phyloP scores from a whole-genome alignment of 2,888 invertebrate species.

The Tryphoninae sp. region DNA sequence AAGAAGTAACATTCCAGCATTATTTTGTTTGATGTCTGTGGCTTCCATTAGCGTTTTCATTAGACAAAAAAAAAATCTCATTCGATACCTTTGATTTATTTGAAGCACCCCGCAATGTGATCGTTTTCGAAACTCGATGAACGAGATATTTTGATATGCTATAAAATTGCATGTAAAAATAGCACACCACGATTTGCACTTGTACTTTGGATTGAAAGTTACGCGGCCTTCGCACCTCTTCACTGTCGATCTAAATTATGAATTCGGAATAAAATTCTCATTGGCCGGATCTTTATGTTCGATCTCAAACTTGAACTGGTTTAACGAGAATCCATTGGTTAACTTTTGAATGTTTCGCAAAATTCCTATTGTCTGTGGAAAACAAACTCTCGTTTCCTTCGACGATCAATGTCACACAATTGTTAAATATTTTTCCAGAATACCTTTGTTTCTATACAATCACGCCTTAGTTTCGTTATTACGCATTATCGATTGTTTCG shows the following conservation, averaged over 20 bases:
- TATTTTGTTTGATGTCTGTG: background rate
- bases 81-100: conserved; percentile 51
- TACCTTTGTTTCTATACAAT: background rate
- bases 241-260: background rate
- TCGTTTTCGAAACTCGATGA: background rate
- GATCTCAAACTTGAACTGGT: conserved; percentile 69
- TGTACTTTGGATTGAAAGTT: conserved; percentile 32
- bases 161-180: conserved; percentile 42
- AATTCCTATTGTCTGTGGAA: conserved; percentile 59
- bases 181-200: background rate
- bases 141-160: conserved; percentile 17
- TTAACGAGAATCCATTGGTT: conserved; percentile 59
- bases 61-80: background rate
- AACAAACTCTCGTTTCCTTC: conserved; percentile 44
- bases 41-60: conserved; percentile 40
- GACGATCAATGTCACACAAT: background rate
- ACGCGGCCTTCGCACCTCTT: conserved; percentile 34
- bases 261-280: background rate
- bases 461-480: background rate
- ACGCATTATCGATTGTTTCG: conserved; percentile 11
- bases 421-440: background rate
- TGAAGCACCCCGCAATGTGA: conserved; percentile 49
- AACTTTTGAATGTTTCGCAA: conserved; percentile 52
- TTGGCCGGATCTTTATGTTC: conserved; percentile 6
- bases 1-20: conserved; percentile 62